A percentile compares a stretch with the other conserved stretches of the same genome.
Evolutionary conservation across 2,888 invertebrate genomes (phyloP).

Genomic region (Julus scandinavius): DNA sequence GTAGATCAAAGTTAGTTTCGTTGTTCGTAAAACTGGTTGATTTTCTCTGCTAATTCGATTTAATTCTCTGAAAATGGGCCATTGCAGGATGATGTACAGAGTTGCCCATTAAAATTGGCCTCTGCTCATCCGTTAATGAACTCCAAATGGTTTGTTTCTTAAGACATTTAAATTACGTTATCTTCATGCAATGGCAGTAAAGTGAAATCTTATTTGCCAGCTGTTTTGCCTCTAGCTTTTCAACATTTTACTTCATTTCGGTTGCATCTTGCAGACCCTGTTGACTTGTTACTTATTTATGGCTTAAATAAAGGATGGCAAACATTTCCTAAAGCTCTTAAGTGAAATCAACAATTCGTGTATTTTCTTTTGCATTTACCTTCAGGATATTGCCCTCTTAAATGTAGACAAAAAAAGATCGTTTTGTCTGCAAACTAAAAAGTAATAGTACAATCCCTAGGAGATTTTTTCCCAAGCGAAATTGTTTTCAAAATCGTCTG

Average conservation of each 20-base stretch:
- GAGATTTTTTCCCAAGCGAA: not conserved
- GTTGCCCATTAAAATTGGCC: not conserved
- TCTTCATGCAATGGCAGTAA: not conserved
- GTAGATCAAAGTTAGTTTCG: not conserved
- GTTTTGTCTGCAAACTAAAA: not conserved
- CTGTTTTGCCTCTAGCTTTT: not conserved
- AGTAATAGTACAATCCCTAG: not conserved
- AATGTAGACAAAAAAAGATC: not conserved
- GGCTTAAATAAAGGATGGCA: not conserved
- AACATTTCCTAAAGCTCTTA: not conserved
- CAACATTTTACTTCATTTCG: not conserved
- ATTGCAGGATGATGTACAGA: not conserved
- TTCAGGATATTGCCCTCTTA: not conserved
- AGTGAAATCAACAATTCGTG: constrained; percentile 1
- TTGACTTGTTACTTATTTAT: not conserved
- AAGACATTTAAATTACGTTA: not conserved
- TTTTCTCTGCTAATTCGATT: not conserved
- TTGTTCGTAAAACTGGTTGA: not conserved
- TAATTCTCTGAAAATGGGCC: not conserved
- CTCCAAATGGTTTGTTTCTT: not conserved
- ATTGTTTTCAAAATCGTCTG: not conserved
- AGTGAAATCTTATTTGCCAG: not conserved
- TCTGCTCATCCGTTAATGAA: not conserved
- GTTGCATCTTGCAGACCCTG: not conserved
- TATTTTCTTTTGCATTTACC: not conserved